Base-by-base conservation (phyloP, 2,888 invertebrate species). In the Dusona sp. region DNA sequence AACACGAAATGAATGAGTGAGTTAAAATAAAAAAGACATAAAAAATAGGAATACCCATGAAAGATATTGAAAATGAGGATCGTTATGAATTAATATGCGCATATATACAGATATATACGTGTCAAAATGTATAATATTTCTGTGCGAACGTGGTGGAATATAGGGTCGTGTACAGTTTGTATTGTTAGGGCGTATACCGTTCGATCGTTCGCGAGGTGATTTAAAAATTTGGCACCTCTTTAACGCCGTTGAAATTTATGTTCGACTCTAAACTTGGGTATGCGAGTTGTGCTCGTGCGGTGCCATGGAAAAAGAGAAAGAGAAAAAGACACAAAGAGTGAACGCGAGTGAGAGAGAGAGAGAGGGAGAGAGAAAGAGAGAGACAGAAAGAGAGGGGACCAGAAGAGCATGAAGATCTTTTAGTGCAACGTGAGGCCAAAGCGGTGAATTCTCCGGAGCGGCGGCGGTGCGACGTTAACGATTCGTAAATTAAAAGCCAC, bases 401-500 rank as follows among this genome's bases (percentile, higher is more conserved):
- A 61, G 61, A 33, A 54, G 25, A 33, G 51, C 68, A 81, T 84
- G 29, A 36, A n/a, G 38, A n/a, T 75, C 64, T 74, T 65, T 80
- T 29, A 64, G 83, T 82, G 51, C 87, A 86, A 78, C 85, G 65
- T 70, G 85, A 73, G 70, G 78, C 51, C 38, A 61, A 25, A 45
- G 74, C 64, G 70, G 48, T 64, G 75, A 54, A 82, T 82, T 77
- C 82, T 82, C 68, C 25, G 22, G 75, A 68, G 74, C 75, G 72
- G 38, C 65, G 68, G 64, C 61, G 72, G 68, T 74, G 79, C 88
- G 92, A 92, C 92, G 87, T 92, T 92, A 92, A 92, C 91, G 92
- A 90, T 92, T 91, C 92, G 91, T 92, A 92, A 92, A 92, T 92
- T 92, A 92, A 92, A 91, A 91, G 88, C 79, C 73, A 77, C 83